A percentile compares a stretch with the other conserved stretches of the same genome.
Conservation (phyloP, 2,113 vertebrate genomes). For the Tachuris rubrigastra region DNA sequence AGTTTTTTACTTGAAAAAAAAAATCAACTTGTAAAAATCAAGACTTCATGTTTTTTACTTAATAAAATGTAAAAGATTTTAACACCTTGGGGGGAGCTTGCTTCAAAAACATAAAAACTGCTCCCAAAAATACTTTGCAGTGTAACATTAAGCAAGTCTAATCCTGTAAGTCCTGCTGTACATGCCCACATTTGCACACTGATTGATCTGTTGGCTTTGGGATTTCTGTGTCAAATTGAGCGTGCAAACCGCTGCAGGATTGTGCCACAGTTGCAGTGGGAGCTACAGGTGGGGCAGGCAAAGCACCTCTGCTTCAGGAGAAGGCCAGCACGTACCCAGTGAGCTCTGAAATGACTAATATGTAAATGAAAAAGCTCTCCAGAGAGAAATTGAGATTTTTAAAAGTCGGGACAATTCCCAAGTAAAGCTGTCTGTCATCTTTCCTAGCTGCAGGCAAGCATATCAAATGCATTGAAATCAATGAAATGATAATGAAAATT, state of each 20-base stretch:
- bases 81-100: background rate
- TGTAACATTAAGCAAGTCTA: background rate
- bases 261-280: background rate
- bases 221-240: background rate
- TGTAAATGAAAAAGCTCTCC: background rate
- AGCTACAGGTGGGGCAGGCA: background rate
- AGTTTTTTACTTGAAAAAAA: background rate
- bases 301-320: background rate
- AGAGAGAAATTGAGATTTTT: slow-evolving; percentile 4
- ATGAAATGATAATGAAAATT: background rate
- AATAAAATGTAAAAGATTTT: background rate
- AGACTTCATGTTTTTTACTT: background rate
- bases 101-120: background rate
- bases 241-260: background rate
- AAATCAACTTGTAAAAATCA: background rate
- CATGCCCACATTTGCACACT: background rate
- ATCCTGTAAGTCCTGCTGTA: background rate
- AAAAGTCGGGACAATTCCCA: background rate
- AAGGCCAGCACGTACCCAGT: background rate
- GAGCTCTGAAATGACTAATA: slow-evolving; percentile 13
- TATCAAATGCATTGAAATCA: slow-evolving; percentile 20
- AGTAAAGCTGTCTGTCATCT: background rate
- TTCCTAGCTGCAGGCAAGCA: background rate
- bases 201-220: background rate
- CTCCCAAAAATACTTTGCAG: background rate